Conservation (phyloP, 2,797 vertebrate species). For the Galagoides demidoff region DNA sequence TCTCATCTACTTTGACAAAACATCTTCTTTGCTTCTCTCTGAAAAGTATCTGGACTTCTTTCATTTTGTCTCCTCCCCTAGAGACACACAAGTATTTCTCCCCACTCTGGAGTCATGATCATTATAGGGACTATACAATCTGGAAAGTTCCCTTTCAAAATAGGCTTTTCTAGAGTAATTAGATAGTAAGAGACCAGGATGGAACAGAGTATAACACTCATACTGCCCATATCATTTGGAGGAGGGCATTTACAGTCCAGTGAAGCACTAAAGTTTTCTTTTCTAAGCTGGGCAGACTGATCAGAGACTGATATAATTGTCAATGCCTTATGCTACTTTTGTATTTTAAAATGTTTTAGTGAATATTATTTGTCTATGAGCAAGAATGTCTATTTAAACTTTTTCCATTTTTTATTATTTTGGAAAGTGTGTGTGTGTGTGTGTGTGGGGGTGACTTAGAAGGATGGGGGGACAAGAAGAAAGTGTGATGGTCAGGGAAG, state of each 20-base stretch:
- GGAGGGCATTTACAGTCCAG: not conserved
- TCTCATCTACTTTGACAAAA: not conserved
- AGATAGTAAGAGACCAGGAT: not conserved
- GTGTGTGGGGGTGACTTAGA: not conserved
- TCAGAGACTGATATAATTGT: not conserved
- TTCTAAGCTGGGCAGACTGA: not conserved
- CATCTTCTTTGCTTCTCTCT: not conserved
- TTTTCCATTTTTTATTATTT: slow-evolving; percentile 5
- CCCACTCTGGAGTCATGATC: not conserved
- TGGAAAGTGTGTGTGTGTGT: not conserved
- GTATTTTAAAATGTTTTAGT: not conserved
- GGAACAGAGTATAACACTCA: not conserved
- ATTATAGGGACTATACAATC: not conserved
- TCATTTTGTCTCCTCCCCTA: not conserved
- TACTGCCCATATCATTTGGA: not conserved
- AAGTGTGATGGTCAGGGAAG: not conserved
- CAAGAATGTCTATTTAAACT: slow-evolving; percentile 26
- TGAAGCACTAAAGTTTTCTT: not conserved
- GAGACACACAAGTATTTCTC: not conserved
- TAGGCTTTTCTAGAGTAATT: not conserved
- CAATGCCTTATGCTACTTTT: not conserved
- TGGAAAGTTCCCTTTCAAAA: not conserved
- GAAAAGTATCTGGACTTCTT: not conserved
- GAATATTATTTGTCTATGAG: not conserved
- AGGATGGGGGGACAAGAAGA: not conserved